Evolutionary conservation across 2,888 invertebrate genomes (phyloP), one percentile per base, ranked within the genome.

Genomic region (Pemphredon lugubris): DNA sequence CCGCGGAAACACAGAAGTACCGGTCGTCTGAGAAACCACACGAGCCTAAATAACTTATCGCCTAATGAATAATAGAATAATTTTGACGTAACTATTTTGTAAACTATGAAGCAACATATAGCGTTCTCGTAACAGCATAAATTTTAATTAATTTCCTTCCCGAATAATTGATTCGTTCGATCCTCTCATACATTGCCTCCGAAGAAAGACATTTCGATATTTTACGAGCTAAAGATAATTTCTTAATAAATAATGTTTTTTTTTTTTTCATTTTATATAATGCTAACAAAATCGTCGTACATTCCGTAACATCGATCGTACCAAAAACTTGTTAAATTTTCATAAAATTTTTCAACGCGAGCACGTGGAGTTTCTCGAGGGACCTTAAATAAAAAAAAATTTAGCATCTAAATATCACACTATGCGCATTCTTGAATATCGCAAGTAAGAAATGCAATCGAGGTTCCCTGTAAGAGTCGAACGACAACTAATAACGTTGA

Each of bases 351-450:
- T 50, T 60, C 44, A 51, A 67, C 55, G 51, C 51, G 42, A 42
- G 40, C 63, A 48, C 47, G 69, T 48, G 70, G 51, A 55, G 63
- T 63, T 60, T 73, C 72, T 53, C 79, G 51, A 55, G 18, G 37
- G 72, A 75, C 21, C 64, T 44, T 61, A 20, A 57, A 74, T 61
- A 20, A 57, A 74, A 42, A 26, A 83, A 26, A 83, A 84, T 86
- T 86, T 86, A 87, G 84, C 81, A 80, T 85, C 85, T 86, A 87
- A 88, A 88, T 89, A 89, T 88, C 89, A 88, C 88, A 79, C 79
- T 81, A 79, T 79, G 72, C 74, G 59, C 73, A 42, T 54, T 40
- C 59, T 11, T 34, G 65, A 66, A 78, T 68, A 76, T 72, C 75
- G 66, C 71, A 67, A 74, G 20, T 40, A 42, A 50, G 61, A 58